phyloP scores from a whole-genome alignment of 1,140 invertebrate species.

The Camponotus pennsylvanicus region DNA sequence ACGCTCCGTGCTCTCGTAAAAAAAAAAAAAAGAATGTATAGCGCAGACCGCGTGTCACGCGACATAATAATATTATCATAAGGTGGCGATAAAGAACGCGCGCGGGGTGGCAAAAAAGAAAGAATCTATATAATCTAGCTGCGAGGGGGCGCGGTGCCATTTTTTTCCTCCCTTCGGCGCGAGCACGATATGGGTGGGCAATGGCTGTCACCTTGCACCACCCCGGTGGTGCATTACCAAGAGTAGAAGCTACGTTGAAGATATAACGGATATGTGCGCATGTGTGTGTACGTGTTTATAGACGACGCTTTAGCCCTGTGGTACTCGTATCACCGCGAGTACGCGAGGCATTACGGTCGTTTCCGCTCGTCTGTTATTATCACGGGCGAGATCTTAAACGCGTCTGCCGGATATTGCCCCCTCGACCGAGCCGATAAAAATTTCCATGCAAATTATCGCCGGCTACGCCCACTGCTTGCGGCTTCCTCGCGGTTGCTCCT shows the following conservation, averaged over 20 bases:
- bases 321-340: constrained; percentile 63
- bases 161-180: constrained; percentile 45
- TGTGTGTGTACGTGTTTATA: constrained; percentile 34
- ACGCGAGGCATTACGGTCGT: constrained; percentile 62
- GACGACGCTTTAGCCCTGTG: constrained; percentile 31
- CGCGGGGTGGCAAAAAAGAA: constrained; percentile 59
- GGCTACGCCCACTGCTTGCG: constrained; percentile 73
- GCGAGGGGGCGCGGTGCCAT: constrained; percentile 62
- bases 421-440: constrained; percentile 76
- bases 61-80: constrained; percentile 73
- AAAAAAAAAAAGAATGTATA: constrained; percentile 8
- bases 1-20: neutral
- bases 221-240: constrained; percentile 60
- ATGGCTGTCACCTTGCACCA: constrained; percentile 57
- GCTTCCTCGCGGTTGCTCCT: constrained; percentile 46
- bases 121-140: constrained; percentile 73
- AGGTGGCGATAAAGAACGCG: constrained; percentile 68
- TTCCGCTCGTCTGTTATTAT: constrained; percentile 77
- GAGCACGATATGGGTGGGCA: constrained; percentile 71
- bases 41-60: constrained; percentile 33
- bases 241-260: constrained; percentile 64
- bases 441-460: constrained; percentile 80
- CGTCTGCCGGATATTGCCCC: constrained; percentile 79
- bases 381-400: constrained; percentile 74
- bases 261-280: constrained; percentile 32